Percentiles rank a stretch among this genome's conserved stretches.
phyloP scores from a whole-genome alignment of 1,140 invertebrate species.

The Tyrophagus putrescentiae region DNA sequence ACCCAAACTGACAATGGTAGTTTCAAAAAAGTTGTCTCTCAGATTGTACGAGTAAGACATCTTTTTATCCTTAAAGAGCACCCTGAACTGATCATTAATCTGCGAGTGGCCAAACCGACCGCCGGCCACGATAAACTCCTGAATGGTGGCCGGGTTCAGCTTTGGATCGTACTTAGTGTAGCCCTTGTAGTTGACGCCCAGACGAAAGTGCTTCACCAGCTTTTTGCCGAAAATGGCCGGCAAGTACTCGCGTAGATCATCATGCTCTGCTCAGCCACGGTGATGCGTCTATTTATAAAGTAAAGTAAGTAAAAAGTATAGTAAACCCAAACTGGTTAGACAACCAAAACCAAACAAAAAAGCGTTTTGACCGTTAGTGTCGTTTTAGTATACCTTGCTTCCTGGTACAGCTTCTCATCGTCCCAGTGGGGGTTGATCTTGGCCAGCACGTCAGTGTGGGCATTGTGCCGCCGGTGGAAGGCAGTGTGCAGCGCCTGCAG shows the following conservation, averaged over 20 bases:
- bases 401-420: slow-evolving; percentile 42
- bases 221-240: slow-evolving; percentile 43
- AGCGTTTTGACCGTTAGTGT: too few relatives aligned
- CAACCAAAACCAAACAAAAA: too few relatives aligned
- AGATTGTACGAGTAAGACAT: slow-evolving; percentile 10
- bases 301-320: neutral
- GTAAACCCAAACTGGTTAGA: neutral
- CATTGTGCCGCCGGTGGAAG: slow-evolving; percentile 35
- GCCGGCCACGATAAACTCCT: slow-evolving; percentile 42
- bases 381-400: slow-evolving; percentile 33
- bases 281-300: slow-evolving; percentile 33
- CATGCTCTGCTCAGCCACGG: slow-evolving; percentile 54
- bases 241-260: slow-evolving; percentile 66
- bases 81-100: slow-evolving; percentile 17
- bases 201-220: slow-evolving; percentile 29
- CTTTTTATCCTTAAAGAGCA: slow-evolving; percentile 12
- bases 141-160: slow-evolving; percentile 44
- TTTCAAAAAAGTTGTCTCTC: slow-evolving; percentile 22
- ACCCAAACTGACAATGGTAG: slow-evolving; percentile 18
- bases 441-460: slow-evolving; percentile 32
- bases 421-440: slow-evolving; percentile 36
- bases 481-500: slow-evolving; percentile 44
- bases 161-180: slow-evolving; percentile 38
- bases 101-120: slow-evolving; percentile 20
- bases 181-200: slow-evolving; percentile 17